A percentile compares a stretch with the other conserved stretches of the same genome.
phyloP scores from a whole-genome alignment of 2,797 vertebrate genomes.

The Sebastes dallii region DNA sequence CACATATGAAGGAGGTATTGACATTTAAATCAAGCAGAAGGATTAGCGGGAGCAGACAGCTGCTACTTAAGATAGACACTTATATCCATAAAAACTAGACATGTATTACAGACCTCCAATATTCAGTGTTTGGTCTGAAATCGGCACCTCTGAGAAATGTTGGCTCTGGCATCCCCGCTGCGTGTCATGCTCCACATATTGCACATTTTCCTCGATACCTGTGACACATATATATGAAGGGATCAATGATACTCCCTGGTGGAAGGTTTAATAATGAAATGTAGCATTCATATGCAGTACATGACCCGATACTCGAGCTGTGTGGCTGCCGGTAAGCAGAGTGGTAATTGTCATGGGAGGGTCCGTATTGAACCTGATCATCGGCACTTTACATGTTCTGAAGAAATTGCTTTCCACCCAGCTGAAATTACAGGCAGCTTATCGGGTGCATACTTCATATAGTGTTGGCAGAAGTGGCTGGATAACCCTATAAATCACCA shows the following conservation, averaged over 20 bases:
- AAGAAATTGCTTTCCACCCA: conserved; percentile 55
- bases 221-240: conserved; percentile 1
- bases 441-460: conserved; percentile 56
- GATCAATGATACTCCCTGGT: not conserved
- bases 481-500: conserved; percentile 63
- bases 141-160: conserved; percentile 6
- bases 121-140: conserved; percentile 37
- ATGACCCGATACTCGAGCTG: conserved; percentile 18
- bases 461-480: conserved; percentile 31
- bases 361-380: conserved; percentile 45
- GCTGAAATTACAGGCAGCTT: conserved; percentile 58
- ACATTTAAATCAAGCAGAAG: conserved; percentile 73
- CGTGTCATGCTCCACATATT: conserved; percentile 11
- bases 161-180: not conserved
- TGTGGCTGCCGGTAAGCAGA: not conserved
- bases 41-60: conserved; percentile 67
- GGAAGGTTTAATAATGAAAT: conserved; percentile 31
- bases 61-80: conserved; percentile 70
- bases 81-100: conserved; percentile 62
- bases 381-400: conserved; percentile 41
- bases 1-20: conserved; percentile 68
- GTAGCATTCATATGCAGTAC: conserved; percentile 14
- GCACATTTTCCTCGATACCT: conserved; percentile 24
- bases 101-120: conserved; percentile 29
- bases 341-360: conserved; percentile 30